These are phyloP conservation scores for Plebejus anna DNA, from an alignment of 2,888 invertebrate genomes.

Conservation along the genomic window DNA sequence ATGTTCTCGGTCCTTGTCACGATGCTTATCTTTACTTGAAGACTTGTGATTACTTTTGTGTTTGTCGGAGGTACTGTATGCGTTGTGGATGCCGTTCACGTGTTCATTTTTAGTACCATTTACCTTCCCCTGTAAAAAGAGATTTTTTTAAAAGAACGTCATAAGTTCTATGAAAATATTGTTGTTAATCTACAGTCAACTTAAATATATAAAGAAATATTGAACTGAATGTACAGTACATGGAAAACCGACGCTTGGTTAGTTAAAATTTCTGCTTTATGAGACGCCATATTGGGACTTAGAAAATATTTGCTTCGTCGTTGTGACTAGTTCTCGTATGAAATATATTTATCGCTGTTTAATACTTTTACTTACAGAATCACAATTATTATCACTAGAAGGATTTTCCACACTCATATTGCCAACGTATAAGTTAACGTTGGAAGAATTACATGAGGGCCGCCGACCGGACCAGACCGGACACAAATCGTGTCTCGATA, in stretches of 20 bases:
- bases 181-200: neutral
- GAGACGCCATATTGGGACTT: slow-evolving; percentile 95
- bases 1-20: slow-evolving; percentile 83
- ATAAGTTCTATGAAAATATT: neutral
- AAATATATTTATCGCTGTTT: slow-evolving; percentile 35
- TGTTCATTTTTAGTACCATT: slow-evolving; percentile 80
- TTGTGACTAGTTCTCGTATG: slow-evolving; percentile 67
- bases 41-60: slow-evolving; percentile 83
- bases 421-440: slow-evolving; percentile 74
- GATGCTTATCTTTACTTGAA: slow-evolving; percentile 84
- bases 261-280: slow-evolving; percentile 80
- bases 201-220: neutral
- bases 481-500: slow-evolving; percentile 80
- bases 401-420: slow-evolving; percentile 85
- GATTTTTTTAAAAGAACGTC: slow-evolving; percentile 29
- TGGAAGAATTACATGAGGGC: slow-evolving; percentile 67
- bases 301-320: slow-evolving; percentile 77
- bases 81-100: slow-evolving; percentile 90
- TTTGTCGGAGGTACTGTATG: slow-evolving; percentile 80
- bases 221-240: slow-evolving; percentile 3
- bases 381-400: slow-evolving; percentile 78
- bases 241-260: slow-evolving; percentile 63
- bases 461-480: slow-evolving; percentile 51
- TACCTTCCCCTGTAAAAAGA: slow-evolving; percentile 66
- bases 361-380: slow-evolving; percentile 78